Evolutionary conservation across 2,888 invertebrate genomes (phyloP).

Genomic region (Hartigia nigra): DNA sequence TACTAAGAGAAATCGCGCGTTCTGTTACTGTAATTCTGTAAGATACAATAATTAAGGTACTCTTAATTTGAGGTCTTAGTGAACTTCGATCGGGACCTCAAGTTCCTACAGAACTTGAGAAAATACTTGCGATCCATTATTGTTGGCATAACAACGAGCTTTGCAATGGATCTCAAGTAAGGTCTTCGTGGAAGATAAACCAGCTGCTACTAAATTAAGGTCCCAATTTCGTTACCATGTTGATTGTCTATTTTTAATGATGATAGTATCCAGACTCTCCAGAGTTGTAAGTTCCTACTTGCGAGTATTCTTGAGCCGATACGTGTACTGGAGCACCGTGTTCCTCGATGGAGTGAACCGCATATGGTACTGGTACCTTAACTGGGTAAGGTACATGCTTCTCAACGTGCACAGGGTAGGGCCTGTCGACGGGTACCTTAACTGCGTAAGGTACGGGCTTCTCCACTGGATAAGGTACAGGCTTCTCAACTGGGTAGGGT

Average conservation of each 20-base stretch:
- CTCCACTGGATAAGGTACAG: conserved; percentile 73
- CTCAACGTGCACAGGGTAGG: conserved; percentile 70
- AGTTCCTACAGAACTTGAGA: neutral
- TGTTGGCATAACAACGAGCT: neutral
- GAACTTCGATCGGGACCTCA: neutral
- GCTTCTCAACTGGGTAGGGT: conserved; percentile 76
- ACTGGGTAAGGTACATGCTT: conserved; percentile 59
- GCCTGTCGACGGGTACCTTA: conserved; percentile 75
- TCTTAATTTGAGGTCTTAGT: neutral
- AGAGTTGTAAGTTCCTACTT: neutral
- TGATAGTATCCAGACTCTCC: neutral
- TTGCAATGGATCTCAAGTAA: neutral
- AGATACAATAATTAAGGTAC: neutral
- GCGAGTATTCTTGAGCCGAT: conserved; percentile 3
- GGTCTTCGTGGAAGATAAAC: neutral
- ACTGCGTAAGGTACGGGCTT: conserved; percentile 74
- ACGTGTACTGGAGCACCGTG: conserved; percentile 19
- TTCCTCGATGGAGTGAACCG: conserved; percentile 58
- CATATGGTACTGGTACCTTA: conserved; percentile 70
- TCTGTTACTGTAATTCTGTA: neutral
- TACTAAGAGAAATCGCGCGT: neutral
- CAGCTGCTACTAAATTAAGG: neutral
- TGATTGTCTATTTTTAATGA: neutral
- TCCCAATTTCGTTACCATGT: neutral
- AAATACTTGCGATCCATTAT: neutral